Evolutionary conservation across 2,113 vertebrate species (phyloP).

Genomic region (Corydoras sp.): DNA sequence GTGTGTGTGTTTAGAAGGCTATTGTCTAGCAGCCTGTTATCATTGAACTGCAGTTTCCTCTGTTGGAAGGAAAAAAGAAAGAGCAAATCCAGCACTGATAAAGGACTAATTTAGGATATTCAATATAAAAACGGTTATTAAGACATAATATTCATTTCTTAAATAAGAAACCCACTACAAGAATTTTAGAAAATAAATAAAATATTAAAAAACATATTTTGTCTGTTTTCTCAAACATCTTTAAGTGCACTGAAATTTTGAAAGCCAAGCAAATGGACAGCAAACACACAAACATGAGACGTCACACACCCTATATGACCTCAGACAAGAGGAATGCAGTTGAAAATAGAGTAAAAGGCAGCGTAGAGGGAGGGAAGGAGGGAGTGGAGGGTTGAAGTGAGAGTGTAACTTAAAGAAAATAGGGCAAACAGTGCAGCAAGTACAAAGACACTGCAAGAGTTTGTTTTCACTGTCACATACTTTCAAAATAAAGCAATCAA

Average conservation of each 20-base stretch:
- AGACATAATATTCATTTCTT: background rate
- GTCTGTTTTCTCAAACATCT: background rate
- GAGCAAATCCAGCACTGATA: slow-evolving; percentile 23
- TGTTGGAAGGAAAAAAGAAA: slow-evolving; percentile 31
- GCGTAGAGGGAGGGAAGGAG: slow-evolving; percentile 3
- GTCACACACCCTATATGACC: slow-evolving; percentile 36
- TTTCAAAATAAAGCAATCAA: no score
- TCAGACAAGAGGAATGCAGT: slow-evolving; percentile 40
- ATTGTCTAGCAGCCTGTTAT: slow-evolving; percentile 46
- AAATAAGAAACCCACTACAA: background rate
- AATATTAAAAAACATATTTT: no score
- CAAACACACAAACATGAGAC: slow-evolving; percentile 36
- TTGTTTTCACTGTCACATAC: no score
- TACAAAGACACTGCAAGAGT: background rate
- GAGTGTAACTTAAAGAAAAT: slow-evolving; percentile 14
- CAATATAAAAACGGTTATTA: slow-evolving; percentile 5
- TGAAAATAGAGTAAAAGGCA: slow-evolving; percentile 39
- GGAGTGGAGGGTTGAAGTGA: slow-evolving; percentile 10
- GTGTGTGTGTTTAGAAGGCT: slow-evolving; percentile 30
- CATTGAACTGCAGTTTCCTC: slow-evolving; percentile 47
- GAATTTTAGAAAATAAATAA: background rate
- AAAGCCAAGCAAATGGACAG: slow-evolving; percentile 23
- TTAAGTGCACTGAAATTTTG: slow-evolving; percentile 1
- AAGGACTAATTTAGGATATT: slow-evolving; percentile 25
- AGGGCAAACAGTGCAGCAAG: background rate